phyloP scores from a whole-genome alignment of 2,888 invertebrate species.

The Lamproptera curius region DNA sequence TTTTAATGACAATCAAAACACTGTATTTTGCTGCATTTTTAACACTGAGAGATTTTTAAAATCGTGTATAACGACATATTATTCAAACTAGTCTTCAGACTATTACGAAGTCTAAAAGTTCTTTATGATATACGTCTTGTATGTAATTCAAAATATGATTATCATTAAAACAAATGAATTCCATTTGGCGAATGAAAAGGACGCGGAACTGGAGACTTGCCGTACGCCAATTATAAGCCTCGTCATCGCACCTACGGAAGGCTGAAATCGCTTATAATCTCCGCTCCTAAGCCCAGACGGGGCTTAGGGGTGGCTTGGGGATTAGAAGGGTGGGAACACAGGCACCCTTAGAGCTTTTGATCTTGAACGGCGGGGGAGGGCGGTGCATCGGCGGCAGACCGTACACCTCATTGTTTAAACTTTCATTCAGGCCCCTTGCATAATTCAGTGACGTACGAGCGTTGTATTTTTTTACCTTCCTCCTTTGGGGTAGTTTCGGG shows the following conservation, averaged over 20 bases:
- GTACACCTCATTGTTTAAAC: conserved; percentile 40
- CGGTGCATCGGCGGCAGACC: conserved; percentile 21
- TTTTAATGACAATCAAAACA: too few relatives aligned
- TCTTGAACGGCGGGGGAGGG: conserved; percentile 31
- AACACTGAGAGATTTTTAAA: too few relatives aligned
- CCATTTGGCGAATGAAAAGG: too few relatives aligned
- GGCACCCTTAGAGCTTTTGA: conserved; percentile 37
- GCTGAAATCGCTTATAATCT: conserved; percentile 27
- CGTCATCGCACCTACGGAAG: conserved; percentile 29
- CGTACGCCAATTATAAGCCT: conserved; percentile 18
- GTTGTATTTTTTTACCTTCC: conserved; percentile 1
- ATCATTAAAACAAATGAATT: too few relatives aligned
- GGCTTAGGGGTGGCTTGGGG: conserved; percentile 23
- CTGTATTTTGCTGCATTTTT: too few relatives aligned
- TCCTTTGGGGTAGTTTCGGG: neutral
- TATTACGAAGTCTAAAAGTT: too few relatives aligned
- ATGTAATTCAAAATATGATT: too few relatives aligned
- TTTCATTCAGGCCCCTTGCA: conserved; percentile 43
- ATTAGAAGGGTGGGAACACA: conserved; percentile 23
- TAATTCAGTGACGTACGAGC: conserved; percentile 42
- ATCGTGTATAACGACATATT: too few relatives aligned
- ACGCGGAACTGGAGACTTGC: conserved; percentile 23
- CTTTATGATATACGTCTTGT: too few relatives aligned
- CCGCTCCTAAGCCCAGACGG: conserved; percentile 27
- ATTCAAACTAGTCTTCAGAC: too few relatives aligned